Conservation (phyloP, 1,140 invertebrate genomes). For the Rhynchophorus ferrugineus region DNA sequence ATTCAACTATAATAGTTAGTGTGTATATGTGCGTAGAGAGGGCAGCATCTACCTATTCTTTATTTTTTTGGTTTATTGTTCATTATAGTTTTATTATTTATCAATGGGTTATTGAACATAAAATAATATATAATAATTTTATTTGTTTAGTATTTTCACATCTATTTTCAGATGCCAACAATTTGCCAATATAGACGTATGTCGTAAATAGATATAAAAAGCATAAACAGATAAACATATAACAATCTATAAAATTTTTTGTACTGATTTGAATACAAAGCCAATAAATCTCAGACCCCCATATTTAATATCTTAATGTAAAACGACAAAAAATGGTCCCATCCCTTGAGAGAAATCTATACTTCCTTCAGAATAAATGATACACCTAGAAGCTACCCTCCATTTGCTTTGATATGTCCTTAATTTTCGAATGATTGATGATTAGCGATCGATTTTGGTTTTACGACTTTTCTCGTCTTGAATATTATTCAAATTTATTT, state of each 20-base stretch:
- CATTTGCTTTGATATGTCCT: background rate
- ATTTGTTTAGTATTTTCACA: no score
- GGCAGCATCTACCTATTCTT: no score
- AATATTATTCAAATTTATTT: background rate
- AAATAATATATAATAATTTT: no score
- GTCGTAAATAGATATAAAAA: no score
- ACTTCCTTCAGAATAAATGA: constrained; percentile 2
- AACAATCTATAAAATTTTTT: background rate
- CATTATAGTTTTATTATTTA: no score
- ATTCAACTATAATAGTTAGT: no score
- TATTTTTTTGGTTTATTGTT: no score
- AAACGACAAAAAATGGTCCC: background rate
- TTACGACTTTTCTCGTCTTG: background rate
- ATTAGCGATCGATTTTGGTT: background rate
- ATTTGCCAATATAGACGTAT: no score
- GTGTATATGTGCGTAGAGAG: no score
- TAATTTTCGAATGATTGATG: background rate
- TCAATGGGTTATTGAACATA: no score
- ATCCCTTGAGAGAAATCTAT: background rate
- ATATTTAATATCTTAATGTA: constrained; percentile 5
- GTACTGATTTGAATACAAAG: background rate
- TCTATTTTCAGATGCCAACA: no score
- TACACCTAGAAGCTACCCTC: background rate
- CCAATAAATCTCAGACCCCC: background rate
- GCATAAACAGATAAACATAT: no score